Evolutionary conservation across 2,797 vertebrate species (phyloP).

Genomic region (Lutjanus argentimaculatus): DNA sequence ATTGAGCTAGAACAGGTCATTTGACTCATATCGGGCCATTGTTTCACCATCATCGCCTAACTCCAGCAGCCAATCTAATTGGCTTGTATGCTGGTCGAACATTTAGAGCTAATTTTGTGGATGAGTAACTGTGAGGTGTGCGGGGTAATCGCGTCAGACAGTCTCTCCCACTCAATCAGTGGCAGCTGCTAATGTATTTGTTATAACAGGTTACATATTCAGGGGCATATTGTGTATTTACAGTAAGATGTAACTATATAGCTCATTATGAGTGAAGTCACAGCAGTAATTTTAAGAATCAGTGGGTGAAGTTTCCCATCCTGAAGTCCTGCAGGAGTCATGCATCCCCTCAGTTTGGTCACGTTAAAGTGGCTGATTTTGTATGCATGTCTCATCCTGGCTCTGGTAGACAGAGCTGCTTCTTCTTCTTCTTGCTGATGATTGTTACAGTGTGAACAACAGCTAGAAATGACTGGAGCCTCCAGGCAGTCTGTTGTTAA

Average conservation of each 20-base stretch:
- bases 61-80: constrained; percentile 69
- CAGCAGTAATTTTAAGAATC: background rate
- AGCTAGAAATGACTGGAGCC: constrained; percentile 58
- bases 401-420: constrained; percentile 23
- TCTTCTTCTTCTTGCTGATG: constrained; percentile 26
- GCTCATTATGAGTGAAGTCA: constrained; percentile 13
- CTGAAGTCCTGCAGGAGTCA: constrained; percentile 4
- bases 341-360: constrained; percentile 22
- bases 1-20: constrained; percentile 68
- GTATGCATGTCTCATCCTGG: constrained; percentile 32
- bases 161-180: constrained; percentile 61
- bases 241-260: constrained; percentile 10
- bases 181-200: constrained; percentile 61
- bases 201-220: constrained; percentile 58
- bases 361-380: constrained; percentile 6
- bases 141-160: constrained; percentile 67
- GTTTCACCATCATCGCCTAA: constrained; percentile 65
- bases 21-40: constrained; percentile 70
- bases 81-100: constrained; percentile 61
- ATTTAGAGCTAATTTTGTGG: constrained; percentile 76
- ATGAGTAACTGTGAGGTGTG: constrained; percentile 68
- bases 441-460: constrained; percentile 32
- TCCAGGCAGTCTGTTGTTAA: constrained; percentile 35
- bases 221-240: constrained; percentile 25
- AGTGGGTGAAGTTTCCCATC: constrained; percentile 11